A percentile compares a stretch with the other conserved stretches of the same genome.
phyloP scores from a whole-genome alignment of 2,797 vertebrate genomes.

The Alosa sapidissima region DNA sequence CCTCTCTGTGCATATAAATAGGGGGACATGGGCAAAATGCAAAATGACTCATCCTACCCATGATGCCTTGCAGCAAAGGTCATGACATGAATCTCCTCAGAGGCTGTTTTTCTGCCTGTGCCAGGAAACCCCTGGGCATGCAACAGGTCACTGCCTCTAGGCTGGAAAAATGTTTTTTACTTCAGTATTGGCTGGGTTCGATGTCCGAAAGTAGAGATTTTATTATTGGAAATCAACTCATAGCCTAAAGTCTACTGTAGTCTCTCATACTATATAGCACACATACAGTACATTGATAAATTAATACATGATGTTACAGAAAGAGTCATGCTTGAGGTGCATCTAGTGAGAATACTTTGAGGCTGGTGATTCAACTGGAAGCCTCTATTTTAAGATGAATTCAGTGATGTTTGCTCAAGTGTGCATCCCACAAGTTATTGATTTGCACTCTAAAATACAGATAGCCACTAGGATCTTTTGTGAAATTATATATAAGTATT shows the following conservation, averaged over 20 bases:
- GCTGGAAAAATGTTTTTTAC: neutral
- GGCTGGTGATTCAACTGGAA: neutral
- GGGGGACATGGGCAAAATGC: neutral
- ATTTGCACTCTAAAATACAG: conserved; percentile 25
- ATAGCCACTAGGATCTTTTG: neutral
- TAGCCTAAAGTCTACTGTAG: neutral
- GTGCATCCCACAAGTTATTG: conserved; percentile 46
- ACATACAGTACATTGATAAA: neutral
- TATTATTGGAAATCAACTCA: neutral
- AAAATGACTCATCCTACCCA: neutral
- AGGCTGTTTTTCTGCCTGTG: neutral
- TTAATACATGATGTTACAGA: neutral
- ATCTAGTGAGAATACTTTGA: neutral
- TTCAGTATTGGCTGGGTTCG: neutral
- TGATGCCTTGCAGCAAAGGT: neutral
- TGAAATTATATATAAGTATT: neutral
- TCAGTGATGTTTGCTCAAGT: neutral
- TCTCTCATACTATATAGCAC: neutral
- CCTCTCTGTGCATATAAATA: neutral
- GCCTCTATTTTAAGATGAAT: neutral
- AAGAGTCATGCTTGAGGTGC: neutral
- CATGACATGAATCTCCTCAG: neutral
- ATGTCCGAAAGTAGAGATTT: neutral
- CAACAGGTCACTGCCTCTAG: conserved; percentile 24
- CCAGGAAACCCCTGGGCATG: neutral